These are phyloP conservation scores for Electrona antarctica DNA, from an alignment of 2,113 vertebrate species.

Conservation along the genomic window DNA sequence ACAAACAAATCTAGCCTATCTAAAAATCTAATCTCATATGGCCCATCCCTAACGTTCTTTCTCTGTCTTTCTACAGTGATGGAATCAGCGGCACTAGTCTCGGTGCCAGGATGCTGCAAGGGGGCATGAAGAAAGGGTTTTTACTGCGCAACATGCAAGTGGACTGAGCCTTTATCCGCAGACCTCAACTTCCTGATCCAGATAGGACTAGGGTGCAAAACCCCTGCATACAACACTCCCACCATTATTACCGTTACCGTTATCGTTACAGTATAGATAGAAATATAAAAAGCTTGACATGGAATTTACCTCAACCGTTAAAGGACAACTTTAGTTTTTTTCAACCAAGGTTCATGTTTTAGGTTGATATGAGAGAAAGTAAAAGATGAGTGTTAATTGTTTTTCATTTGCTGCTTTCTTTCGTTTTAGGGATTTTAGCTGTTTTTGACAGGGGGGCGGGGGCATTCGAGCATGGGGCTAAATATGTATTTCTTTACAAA, in stretches of 20 bases:
- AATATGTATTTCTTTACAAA: too few species aligned
- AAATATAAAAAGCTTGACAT: slow-evolving; percentile 26
- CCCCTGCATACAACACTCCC: slow-evolving; percentile 31
- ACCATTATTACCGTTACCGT: slow-evolving; percentile 33
- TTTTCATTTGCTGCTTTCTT: too few species aligned
- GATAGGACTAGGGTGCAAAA: slow-evolving; percentile 21
- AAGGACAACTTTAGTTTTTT: too few species aligned
- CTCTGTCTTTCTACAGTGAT: slow-evolving; percentile 51
- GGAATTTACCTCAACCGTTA: slow-evolving; percentile 59
- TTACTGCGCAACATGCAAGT: slow-evolving; percentile 70
- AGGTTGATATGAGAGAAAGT: too few species aligned
- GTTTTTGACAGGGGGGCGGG: too few species aligned
- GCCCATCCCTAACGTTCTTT: not conserved
- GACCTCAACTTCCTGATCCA: slow-evolving; percentile 2
- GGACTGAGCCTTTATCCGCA: slow-evolving; percentile 51
- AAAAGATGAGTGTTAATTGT: too few species aligned
- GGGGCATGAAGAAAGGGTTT: slow-evolving; percentile 69
- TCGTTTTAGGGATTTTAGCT: too few species aligned
- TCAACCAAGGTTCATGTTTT: too few species aligned
- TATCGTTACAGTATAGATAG: slow-evolving; percentile 26
- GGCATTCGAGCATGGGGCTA: too few species aligned
- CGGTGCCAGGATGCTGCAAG: slow-evolving; percentile 73
- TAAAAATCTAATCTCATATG: too few species aligned
- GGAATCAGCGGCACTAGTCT: slow-evolving; percentile 63
- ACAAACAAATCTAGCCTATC: too few species aligned